Percentiles rank a stretch among this genome's conserved stretches.
These are phyloP conservation scores for Mesocentrotus franciscanus DNA, from an alignment of 53 echinoderm and acorn worm genomes.

Conservation along the genomic window DNA sequence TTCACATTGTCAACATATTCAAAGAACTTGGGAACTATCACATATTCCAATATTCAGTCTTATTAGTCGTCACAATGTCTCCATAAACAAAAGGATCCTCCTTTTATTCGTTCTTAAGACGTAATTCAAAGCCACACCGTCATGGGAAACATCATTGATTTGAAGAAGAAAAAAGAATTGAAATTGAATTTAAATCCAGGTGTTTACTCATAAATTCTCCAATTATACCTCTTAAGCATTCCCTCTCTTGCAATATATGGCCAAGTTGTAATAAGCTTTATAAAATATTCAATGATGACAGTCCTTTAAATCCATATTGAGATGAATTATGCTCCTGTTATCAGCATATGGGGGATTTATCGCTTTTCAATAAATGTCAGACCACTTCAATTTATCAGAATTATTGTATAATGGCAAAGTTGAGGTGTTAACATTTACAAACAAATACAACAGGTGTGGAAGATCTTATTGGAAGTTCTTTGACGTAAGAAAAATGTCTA, in stretches of 20 bases:
- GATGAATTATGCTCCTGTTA: not conserved
- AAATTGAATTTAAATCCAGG: no score
- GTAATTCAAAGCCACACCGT: no score
- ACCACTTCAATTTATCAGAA: not conserved
- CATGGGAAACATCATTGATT: no score
- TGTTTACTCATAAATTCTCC: not conserved
- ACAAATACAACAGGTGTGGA: not conserved
- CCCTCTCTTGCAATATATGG: not conserved
- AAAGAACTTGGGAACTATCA: no score
- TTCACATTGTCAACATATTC: no score
- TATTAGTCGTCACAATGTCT: no score
- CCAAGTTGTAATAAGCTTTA: not conserved
- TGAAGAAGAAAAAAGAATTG: no score
- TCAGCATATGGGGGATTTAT: not conserved
- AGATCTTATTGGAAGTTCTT: constrained; percentile 4
- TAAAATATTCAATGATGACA: not conserved
- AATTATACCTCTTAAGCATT: not conserved
- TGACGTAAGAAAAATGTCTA: not conserved
- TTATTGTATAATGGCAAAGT: not conserved
- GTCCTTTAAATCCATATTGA: not conserved
- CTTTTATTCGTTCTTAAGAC: no score
- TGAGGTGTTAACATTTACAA: not conserved
- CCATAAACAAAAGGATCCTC: no score
- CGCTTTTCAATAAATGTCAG: not conserved
- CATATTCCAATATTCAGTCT: no score